phyloP scores from a whole-genome alignment of 2,797 vertebrate genomes.

The Tauraco hartlaubi region DNA sequence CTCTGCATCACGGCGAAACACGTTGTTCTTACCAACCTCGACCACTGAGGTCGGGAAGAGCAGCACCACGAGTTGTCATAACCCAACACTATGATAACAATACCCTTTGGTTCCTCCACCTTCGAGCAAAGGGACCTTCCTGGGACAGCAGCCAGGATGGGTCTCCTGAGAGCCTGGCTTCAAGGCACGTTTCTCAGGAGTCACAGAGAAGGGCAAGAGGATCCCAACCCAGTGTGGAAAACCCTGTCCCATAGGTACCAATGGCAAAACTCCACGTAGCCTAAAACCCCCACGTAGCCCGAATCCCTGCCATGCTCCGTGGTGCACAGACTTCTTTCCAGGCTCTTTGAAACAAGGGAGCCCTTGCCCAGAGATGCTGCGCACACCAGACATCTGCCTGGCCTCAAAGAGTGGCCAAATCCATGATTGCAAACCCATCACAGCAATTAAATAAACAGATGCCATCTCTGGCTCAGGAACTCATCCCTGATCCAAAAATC shows the following conservation, averaged over 20 bases:
- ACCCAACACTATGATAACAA: accelerated
- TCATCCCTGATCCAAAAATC: background rate
- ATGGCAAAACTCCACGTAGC: background rate
- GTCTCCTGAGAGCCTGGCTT: background rate
- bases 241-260: background rate
- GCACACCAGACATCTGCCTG: background rate
- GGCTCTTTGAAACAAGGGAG: background rate
- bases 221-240: accelerated
- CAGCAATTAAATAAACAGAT: background rate
- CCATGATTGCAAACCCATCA: background rate
- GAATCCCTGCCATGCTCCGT: accelerated
- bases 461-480: background rate
- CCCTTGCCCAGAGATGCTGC: background rate
- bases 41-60: accelerated
- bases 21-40: accelerated
- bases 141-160: background rate
- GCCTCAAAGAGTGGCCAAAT: background rate
- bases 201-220: background rate
- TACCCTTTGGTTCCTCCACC: background rate
- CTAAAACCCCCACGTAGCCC: accelerated
- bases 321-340: background rate
- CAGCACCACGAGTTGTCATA: background rate
- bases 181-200: background rate
- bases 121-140: background rate
- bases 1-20: background rate